Evolutionary conservation across 2,113 vertebrate genomes (phyloP).

Genomic region (Platichthys flesus): DNA sequence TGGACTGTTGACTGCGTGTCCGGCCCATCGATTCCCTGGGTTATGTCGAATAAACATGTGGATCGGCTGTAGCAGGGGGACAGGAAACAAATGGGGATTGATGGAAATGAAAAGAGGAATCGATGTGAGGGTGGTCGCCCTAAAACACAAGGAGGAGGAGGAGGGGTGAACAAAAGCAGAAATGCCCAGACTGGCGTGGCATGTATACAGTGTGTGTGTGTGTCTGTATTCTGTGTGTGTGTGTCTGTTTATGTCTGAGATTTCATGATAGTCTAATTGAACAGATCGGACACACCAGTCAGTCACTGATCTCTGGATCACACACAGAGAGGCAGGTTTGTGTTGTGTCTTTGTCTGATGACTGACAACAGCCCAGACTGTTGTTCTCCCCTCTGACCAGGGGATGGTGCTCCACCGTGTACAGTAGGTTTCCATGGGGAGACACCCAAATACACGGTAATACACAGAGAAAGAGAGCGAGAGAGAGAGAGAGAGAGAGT

Average conservation of each 20-base stretch:
- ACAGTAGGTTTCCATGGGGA: constrained; percentile 45
- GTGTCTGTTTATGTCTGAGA: not conserved
- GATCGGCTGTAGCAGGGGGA: not conserved
- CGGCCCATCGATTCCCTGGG: constrained; percentile 17
- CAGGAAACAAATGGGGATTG: not conserved
- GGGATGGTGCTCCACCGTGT: constrained; percentile 59
- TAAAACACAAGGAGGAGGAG: constrained; percentile 47
- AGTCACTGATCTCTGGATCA: constrained; percentile 3
- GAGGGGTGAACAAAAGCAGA: constrained; percentile 66
- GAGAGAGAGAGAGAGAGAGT: too few species aligned
- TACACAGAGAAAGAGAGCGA: too few species aligned
- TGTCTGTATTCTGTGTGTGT: too few species aligned
- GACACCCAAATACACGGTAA: constrained; percentile 62
- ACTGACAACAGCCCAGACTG: constrained; percentile 72
- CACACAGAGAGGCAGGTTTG: constrained; percentile 8
- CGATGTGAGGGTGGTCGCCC: constrained; percentile 41
- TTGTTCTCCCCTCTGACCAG: constrained; percentile 64
- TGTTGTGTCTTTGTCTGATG: constrained; percentile 67
- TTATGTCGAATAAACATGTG: constrained; percentile 18
- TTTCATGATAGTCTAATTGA: constrained; percentile 10
- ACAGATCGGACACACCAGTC: constrained; percentile 11
- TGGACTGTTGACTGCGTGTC: constrained; percentile 54
- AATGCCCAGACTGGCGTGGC: constrained; percentile 72
- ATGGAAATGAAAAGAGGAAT: constrained; percentile 32
- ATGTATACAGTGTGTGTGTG: constrained; percentile 37